These are phyloP conservation scores for Drosophila paucipuncta DNA, from an alignment of 2,888 invertebrate species.

Conservation along the genomic window DNA sequence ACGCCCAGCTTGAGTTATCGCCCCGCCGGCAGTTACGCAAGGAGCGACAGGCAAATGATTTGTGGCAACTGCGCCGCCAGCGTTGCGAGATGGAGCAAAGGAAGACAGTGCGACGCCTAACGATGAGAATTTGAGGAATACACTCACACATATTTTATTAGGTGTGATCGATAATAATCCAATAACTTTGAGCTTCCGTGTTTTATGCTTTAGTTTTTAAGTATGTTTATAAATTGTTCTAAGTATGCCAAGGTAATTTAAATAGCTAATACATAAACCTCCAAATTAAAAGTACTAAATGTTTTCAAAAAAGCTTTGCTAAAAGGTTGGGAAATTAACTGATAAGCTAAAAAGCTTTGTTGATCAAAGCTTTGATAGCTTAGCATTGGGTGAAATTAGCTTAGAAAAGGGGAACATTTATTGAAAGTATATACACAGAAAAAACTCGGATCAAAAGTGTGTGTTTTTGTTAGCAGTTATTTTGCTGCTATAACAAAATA, in stretches of 20 bases:
- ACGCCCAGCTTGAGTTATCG: slow-evolving; percentile 26
- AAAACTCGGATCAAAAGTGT: not conserved
- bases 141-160: not conserved
- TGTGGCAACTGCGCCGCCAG: slow-evolving; percentile 56
- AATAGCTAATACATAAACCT: slow-evolving; percentile 42
- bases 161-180: slow-evolving; percentile 32
- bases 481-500: slow-evolving; percentile 2
- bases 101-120: slow-evolving; percentile 47
- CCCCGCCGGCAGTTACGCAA: slow-evolving; percentile 44
- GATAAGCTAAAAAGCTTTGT: not conserved
- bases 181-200: slow-evolving; percentile 54
- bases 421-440: not conserved
- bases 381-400: not conserved
- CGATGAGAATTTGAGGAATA: slow-evolving; percentile 47
- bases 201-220: slow-evolving; percentile 49
- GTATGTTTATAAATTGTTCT: slow-evolving; percentile 16
- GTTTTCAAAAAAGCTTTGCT: slow-evolving; percentile 21
- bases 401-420: not conserved
- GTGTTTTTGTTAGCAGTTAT: slow-evolving; percentile 2
- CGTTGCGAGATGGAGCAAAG: slow-evolving; percentile 52
- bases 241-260: slow-evolving; percentile 60
- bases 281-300: not conserved
- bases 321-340: slow-evolving; percentile 1
- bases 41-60: slow-evolving; percentile 50
- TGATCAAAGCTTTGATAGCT: not conserved